Base-by-base conservation (phyloP, 2,113 vertebrate species). In the Meleagris gallopavo region DNA sequence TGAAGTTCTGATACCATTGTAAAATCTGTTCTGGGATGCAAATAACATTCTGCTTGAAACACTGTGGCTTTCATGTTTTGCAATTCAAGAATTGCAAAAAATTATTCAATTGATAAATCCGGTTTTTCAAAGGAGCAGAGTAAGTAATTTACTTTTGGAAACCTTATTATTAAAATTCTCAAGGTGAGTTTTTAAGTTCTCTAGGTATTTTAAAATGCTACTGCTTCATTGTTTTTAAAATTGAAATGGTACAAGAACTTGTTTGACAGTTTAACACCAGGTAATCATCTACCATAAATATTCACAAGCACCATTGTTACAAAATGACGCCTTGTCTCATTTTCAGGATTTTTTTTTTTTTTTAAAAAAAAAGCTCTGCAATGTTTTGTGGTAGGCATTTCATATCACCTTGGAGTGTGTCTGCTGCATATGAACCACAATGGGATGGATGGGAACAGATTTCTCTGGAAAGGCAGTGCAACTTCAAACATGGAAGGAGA, bases 331-430 rank as follows among this genome's bases (percentile, higher is more conserved):
- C 45, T 96, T 88, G n/a, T 91, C 79, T 96, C 34, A 70, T 93
- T 89, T 95, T 76, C 93, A 57, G 81, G 78, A 75, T 27, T 50
- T 20, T 45, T 20, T 45, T 16, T 45, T 46, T 46, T 46, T 46
- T 72, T 85, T 67, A 61, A 55, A 45, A 77, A 90, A 67, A 78
- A 40, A 83, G 25, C 60, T 87, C 71, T 94, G 87, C 91, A 83
- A 41, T 94, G 65, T 75, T 60, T 70, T 96, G 88, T 87, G 89
- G 83, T 94, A 96, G 86, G 67, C 86, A 95, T 96, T 93, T 84
- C 80, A 95, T 77, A 24, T 96, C 86, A 87, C 84, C 45, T 40
- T 77, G 82, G 87, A 73, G 93, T 66, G 50, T 84, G 58, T 86
- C 86, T 86, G n/a, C 88, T 88, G 86, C 93, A 86, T 90, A 52